These are phyloP conservation scores for Ceratina calcarata DNA, from an alignment of 1,140 invertebrate species.

Conservation along the genomic window DNA sequence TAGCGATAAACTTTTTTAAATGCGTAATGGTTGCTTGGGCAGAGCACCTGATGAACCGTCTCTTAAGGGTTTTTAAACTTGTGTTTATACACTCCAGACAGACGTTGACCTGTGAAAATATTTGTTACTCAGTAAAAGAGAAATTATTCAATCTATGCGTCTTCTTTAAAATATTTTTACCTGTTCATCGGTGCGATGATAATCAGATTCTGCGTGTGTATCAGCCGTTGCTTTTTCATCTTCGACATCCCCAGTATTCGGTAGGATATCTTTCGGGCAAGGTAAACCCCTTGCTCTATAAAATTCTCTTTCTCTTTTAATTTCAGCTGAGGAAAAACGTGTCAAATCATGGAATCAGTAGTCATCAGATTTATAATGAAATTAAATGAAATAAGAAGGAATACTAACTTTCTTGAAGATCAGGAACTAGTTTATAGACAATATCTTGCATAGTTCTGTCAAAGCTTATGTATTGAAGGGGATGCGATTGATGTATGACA, in stretches of 20 bases:
- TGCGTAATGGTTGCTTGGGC: slow-evolving; percentile 98
- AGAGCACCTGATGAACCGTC: slow-evolving; percentile 95
- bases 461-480: slow-evolving; percentile 97
- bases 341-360: background rate
- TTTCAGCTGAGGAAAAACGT: slow-evolving; percentile 86
- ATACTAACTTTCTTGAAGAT: slow-evolving; percentile 91
- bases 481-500: slow-evolving; percentile 98
- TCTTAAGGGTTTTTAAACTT: slow-evolving; percentile 91
- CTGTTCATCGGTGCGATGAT: slow-evolving; percentile 97
- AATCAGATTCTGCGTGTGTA: slow-evolving; percentile 92
- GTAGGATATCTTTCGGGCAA: slow-evolving; percentile 92
- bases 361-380: background rate
- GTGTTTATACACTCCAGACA: slow-evolving; percentile 93
- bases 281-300: slow-evolving; percentile 91
- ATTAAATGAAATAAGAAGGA: background rate
- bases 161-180: slow-evolving; percentile 74
- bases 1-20: slow-evolving; percentile 98
- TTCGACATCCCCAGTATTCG: slow-evolving; percentile 83
- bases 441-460: slow-evolving; percentile 99
- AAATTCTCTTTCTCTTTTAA: slow-evolving; percentile 92
- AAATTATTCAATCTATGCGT: background rate
- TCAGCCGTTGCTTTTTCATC: slow-evolving; percentile 85
- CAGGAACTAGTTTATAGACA: slow-evolving; percentile 97
- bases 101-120: slow-evolving; percentile 87
- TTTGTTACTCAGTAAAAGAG: background rate